A percentile compares a stretch with the other conserved stretches of the same genome.
These are phyloP conservation scores for Choristoneura fumiferana DNA, from an alignment of 1,140 invertebrate species.

Conservation along the genomic window DNA sequence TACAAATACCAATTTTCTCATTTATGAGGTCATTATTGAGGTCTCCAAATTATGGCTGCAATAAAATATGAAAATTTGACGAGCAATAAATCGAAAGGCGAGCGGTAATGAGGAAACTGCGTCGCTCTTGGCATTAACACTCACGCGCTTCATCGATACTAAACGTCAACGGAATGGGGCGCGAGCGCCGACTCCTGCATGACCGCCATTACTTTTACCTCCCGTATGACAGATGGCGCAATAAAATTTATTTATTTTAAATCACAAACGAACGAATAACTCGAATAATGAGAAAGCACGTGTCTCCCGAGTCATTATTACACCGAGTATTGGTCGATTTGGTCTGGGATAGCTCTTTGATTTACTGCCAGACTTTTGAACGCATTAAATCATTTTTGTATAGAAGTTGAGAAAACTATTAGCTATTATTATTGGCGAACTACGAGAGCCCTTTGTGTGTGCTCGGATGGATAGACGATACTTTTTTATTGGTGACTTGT, in stretches of 20 bases:
- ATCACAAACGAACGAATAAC: constrained; percentile 49
- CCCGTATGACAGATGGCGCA: constrained; percentile 66
- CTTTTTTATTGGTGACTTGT: constrained; percentile 50
- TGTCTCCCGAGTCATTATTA: constrained; percentile 53
- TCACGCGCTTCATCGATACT: constrained; percentile 59
- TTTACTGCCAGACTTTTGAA: constrained; percentile 69
- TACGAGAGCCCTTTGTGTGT: constrained; percentile 54
- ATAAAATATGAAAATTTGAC: constrained; percentile 44
- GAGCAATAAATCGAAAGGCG: constrained; percentile 49
- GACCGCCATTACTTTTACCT: constrained; percentile 61
- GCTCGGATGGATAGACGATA: constrained; percentile 32
- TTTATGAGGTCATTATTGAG: constrained; percentile 17
- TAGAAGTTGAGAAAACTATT: constrained; percentile 72
- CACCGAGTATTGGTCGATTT: constrained; percentile 44
- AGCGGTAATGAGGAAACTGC: constrained; percentile 57
- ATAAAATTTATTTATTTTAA: constrained; percentile 75
- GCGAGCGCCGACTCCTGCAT: constrained; percentile 46
- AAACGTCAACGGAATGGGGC: constrained; percentile 59
- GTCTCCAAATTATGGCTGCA: constrained; percentile 15
- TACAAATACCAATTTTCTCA: constrained; percentile 11
- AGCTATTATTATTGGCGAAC: constrained; percentile 69
- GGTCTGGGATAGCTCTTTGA: constrained; percentile 55
- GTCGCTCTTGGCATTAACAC: constrained; percentile 47
- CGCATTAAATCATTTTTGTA: constrained; percentile 71
- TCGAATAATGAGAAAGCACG: constrained; percentile 65